Evolutionary conservation across 1,140 invertebrate species (phyloP), one percentile per base, ranked within the genome.

Genomic region (Sycophila sp.): DNA sequence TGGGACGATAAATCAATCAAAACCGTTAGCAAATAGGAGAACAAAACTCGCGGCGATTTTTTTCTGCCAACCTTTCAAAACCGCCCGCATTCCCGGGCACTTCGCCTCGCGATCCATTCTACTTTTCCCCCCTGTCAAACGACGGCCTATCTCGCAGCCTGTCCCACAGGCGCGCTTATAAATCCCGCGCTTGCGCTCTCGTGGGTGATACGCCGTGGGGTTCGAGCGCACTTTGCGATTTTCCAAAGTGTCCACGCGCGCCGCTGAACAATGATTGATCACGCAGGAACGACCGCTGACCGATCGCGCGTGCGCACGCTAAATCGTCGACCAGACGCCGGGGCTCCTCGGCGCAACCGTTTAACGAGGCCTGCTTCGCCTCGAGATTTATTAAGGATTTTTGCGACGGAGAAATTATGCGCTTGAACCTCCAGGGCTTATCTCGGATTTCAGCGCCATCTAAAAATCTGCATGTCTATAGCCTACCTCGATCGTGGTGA

Each of bases 1-100:
- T n/a, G n/a, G n/a, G n/a, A n/a, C n/a, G 22, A 30, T 53, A 53
- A 60, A 60, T 60, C 36, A 60, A 60, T 40, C 15, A 45, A 2
- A 59, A 59, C 22, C 8, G 11, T 17, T 17, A 58, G 26, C 36
- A 42, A 26, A 45, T 11, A 19, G n/a, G 11, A 42, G 24, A 22
- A 34, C 19, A 24, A 36, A 36, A 2, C 2, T 19, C 10, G 19
- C 11, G 3, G 8, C 47, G 5, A 47, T 22, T 32, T 40, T 60
- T 62, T 51, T 17, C n/a, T n/a, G 4, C 17, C 24, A 2, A 1
- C n/a, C 6, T 49, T 64, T 51, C 19, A n/a, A 64, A 36, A 51
- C 24, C 10, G 0, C 51, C 10, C 17, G 6, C 26, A 34, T 40
- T 32, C 19, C 28, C 34, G 30, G 17, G 15, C 1, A 17, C 40